These are phyloP conservation scores for Phocides pigmalion DNA, from an alignment of 1,140 invertebrate genomes.

Conservation along the genomic window DNA sequence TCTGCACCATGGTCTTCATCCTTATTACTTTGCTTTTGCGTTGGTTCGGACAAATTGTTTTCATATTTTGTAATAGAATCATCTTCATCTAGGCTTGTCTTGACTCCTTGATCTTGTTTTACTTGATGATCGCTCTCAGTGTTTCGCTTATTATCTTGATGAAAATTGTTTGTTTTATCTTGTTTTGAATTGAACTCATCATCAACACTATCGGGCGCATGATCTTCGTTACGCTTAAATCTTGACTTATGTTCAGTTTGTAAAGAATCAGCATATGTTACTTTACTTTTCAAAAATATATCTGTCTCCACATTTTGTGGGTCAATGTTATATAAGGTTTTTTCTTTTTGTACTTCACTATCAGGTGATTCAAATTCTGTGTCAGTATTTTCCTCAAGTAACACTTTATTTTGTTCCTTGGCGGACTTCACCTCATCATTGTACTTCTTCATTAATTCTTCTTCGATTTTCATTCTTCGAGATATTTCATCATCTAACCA, in stretches of 20 bases:
- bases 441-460: constrained; percentile 48
- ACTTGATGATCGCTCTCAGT: too few relatives aligned
- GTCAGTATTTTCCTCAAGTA: constrained; percentile 3
- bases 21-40: neutral
- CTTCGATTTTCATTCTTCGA: constrained; percentile 59
- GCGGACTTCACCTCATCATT: constrained; percentile 40
- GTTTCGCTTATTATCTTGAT: neutral
- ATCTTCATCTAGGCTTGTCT: neutral
- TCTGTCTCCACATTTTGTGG: neutral
- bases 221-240: constrained; percentile 4
- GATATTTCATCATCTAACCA: constrained; percentile 68
- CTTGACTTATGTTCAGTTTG: constrained; percentile 14
- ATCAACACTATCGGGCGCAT: neutral
- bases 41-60: neutral
- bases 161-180: constrained; percentile 1
- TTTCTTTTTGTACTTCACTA: constrained; percentile 3
- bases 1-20: neutral
- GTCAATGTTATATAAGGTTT: constrained; percentile 1
- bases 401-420: constrained; percentile 36
- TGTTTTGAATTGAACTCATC: neutral
- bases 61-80: neutral
- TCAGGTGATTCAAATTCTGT: neutral
- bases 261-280: constrained; percentile 35
- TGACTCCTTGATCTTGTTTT: neutral
- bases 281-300: constrained; percentile 13